Evolutionary conservation across 2,797 vertebrate species (phyloP).

Genomic region (Acrossocheilus fasciatus): DNA sequence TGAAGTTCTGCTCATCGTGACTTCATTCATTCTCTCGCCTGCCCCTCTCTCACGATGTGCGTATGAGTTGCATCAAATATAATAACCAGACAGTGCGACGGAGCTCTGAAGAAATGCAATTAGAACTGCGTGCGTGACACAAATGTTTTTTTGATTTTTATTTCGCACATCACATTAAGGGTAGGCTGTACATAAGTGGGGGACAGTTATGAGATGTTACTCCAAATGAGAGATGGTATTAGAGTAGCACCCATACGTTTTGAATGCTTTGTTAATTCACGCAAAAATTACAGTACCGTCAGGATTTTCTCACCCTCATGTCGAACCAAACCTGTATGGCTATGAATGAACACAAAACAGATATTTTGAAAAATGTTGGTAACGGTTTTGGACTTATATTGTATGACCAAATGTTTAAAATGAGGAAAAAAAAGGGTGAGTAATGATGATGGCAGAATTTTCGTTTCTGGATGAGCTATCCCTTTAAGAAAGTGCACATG

Average conservation of each 20-base stretch:
- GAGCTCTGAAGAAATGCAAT: constrained; percentile 8
- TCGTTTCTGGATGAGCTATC: neutral
- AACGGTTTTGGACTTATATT: neutral
- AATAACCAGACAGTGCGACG: neutral
- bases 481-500: constrained; percentile 8
- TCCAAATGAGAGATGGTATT: neutral
- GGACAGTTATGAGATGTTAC: neutral
- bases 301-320: neutral
- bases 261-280: neutral
- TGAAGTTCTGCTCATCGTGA: constrained; percentile 70
- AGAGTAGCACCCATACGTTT: neutral
- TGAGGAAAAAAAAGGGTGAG: neutral
- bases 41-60: neutral
- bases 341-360: neutral
- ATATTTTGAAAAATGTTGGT: neutral
- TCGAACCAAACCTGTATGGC: neutral
- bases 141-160: neutral
- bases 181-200: neutral
- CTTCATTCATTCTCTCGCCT: constrained; percentile 17
- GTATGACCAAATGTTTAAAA: neutral
- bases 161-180: neutral
- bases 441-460: neutral
- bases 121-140: neutral
- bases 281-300: neutral
- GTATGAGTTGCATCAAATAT: constrained; percentile 12